Conservation (phyloP, 2,888 invertebrate species). For the Drosophila lacicola region DNA sequence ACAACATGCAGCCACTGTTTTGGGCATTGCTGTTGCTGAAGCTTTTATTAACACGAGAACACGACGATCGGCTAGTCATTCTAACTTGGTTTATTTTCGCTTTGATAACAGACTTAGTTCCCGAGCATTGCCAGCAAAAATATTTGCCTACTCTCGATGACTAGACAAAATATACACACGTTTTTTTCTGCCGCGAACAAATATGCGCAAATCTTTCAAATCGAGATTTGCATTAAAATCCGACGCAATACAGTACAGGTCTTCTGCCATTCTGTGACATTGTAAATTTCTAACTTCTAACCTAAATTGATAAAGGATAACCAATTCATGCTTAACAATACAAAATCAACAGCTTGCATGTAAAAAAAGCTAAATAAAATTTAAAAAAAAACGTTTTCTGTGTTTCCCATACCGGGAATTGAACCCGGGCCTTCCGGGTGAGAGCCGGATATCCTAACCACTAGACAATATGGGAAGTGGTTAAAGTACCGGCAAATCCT, state of each 20-base stretch:
- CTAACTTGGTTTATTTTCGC: background rate
- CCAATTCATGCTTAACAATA: too few species aligned
- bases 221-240: too few species aligned
- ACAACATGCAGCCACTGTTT: constrained; percentile 28
- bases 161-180: background rate
- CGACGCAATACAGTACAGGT: too few species aligned
- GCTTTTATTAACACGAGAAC: constrained; percentile 2
- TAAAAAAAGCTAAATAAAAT: too few species aligned
- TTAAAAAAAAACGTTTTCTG: too few species aligned
- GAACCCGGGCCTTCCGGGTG: constrained; percentile 90
- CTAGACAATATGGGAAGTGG: constrained; percentile 84
- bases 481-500: fast-evolving
- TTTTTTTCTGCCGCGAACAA: too few species aligned
- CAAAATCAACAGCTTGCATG: too few species aligned
- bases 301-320: too few species aligned
- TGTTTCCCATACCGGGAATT: constrained; percentile 94
- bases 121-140: too few species aligned
- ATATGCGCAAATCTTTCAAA: too few species aligned
- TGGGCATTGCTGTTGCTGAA: fast-evolving
- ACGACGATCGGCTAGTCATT: background rate
- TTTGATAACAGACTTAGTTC: background rate
- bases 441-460: constrained; percentile 85
- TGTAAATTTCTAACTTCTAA: too few species aligned
- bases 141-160: constrained; percentile 9
- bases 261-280: too few species aligned